Conservation (phyloP, 2,888 invertebrate species). For the Scaptomyza reducta region DNA sequence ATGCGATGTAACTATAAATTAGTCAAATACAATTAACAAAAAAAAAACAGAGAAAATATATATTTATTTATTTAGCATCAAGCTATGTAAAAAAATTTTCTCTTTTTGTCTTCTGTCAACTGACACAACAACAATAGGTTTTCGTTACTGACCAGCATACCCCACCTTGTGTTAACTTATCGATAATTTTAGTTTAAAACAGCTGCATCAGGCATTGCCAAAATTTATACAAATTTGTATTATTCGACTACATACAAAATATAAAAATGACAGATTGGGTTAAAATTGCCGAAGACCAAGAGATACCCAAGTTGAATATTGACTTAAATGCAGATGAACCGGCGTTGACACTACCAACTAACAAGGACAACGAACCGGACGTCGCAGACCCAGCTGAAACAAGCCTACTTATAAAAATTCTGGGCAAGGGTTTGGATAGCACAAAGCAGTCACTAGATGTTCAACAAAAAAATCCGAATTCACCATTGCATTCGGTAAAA, state of each 20-base stretch:
- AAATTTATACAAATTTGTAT: constrained; percentile 28
- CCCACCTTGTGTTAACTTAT: constrained; percentile 6
- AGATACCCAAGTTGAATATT: constrained; percentile 65
- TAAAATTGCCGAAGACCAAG: constrained; percentile 82
- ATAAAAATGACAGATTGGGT: constrained; percentile 80
- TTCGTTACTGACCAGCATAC: background rate
- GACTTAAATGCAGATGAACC: constrained; percentile 33
- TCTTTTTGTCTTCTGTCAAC: background rate
- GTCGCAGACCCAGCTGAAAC: constrained; percentile 88
- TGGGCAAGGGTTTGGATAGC: constrained; percentile 94
- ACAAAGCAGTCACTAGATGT: constrained; percentile 95
- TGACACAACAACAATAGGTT: no score
- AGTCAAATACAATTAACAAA: no score
- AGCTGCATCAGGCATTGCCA: constrained; percentile 40
- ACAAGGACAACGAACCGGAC: constrained; percentile 73
- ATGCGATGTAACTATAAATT: background rate
- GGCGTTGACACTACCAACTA: constrained; percentile 12
- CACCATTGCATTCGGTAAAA: constrained; percentile 97
- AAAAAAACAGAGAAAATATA: no score
- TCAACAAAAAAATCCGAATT: constrained; percentile 95
- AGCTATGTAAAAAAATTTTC: no score
- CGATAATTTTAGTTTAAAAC: constrained; percentile 36
- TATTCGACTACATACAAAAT: constrained; percentile 10
- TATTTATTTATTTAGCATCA: no score
- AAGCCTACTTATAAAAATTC: constrained; percentile 95